Percentiles rank a stretch among this genome's conserved stretches.
phyloP scores from a whole-genome alignment of 92 coral and sea anemone species.

The Epizoanthus stellaris region DNA sequence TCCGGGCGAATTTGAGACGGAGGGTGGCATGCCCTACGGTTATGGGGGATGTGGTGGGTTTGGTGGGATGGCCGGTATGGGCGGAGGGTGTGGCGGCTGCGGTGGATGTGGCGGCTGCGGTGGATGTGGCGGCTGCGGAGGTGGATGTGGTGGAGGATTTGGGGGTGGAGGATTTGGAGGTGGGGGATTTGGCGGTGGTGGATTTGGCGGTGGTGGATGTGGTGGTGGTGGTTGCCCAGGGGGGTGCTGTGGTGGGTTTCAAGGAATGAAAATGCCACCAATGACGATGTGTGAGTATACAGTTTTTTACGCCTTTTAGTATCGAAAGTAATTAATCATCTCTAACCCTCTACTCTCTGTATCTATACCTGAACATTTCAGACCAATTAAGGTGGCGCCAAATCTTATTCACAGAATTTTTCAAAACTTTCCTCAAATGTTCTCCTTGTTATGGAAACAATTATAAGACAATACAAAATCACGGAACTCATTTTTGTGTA shows the following conservation, averaged over 20 bases:
- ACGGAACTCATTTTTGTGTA: too few species aligned
- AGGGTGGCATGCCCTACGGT: conserved; percentile 8
- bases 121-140: neutral
- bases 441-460: too few species aligned
- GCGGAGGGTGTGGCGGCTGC: neutral
- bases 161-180: conserved; percentile 19
- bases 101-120: neutral
- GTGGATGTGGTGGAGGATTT: conserved; percentile 9
- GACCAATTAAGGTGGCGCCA: too few species aligned
- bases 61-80: conserved; percentile 4
- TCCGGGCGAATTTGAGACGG: conserved; percentile 14
- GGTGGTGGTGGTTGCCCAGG: conserved; percentile 6
- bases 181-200: neutral
- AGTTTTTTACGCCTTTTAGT: too few species aligned
- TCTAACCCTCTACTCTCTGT: too few species aligned
- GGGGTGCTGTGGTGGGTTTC: conserved; percentile 29
- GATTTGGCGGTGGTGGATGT: conserved; percentile 4
- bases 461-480: too few species aligned
- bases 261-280: conserved; percentile 9
- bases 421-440: too few species aligned
- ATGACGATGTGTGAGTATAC: conserved; percentile 29
- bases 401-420: too few species aligned
- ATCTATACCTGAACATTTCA: too few species aligned
- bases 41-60: neutral
- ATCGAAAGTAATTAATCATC: too few species aligned